Base-by-base conservation (phyloP, 2,113 vertebrate genomes). In the Spermophilus dauricus region DNA sequence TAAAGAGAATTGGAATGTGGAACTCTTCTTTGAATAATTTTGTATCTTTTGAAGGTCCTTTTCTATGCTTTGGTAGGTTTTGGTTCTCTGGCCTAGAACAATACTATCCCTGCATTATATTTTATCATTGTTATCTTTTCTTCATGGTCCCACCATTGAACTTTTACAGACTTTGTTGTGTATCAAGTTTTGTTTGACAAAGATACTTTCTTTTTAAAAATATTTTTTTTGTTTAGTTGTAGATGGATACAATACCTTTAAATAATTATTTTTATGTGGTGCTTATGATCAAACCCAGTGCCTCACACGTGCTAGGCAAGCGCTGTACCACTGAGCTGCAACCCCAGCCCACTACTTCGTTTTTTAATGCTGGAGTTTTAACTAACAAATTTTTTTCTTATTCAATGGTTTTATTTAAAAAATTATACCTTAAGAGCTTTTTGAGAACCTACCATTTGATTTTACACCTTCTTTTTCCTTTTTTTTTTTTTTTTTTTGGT, bases 391-490 rank as follows among this genome's bases (percentile, higher is more conserved):
- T 84, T 65, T 67, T 65, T 56, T 51, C 22, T 34, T 70, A 20
- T 90, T 77, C 82, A 87, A 63, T 90, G 34, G 70, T 51, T 96
- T 95, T 51, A 53, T 77, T 94, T 84, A 58, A 58, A 69, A 58
- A 86, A 90, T 90, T 73, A 34, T 51, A 28, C 58, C 80, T 92
- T 88, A 92, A 85, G 84, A 58, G 30, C 34, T 61, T 96, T 63
- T 28, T 87, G 78, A 61, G 51, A 90, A 65, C 1, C 7, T 56
- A 69, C 42, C 45, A 28, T 86, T 63, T 63, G 12, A 73, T 63
- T 78, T 88, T 87, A 18, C 5, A 69, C 1, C 56, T 42, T 70
- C 14, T 73, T 90, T 85, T 42, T 86, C 81, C 34, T 30, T 69
- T 69, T 13, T 70, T 70, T 73, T 86, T 37, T 37, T 37, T 37